phyloP scores from a whole-genome alignment of 2,888 invertebrate species.

The Heliconius cydno region DNA sequence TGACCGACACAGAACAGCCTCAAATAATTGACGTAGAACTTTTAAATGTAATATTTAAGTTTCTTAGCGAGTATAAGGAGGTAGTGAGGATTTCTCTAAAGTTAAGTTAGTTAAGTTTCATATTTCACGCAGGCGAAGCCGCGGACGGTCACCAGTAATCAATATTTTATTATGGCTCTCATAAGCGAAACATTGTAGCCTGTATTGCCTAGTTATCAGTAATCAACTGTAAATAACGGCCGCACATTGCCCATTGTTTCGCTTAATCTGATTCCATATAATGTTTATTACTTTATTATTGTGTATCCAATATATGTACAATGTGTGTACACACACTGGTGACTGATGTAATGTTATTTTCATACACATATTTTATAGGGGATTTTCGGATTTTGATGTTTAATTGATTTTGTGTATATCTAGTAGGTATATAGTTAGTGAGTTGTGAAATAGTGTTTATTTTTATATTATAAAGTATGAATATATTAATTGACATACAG shows the following conservation, averaged over 20 bases:
- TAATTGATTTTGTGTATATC: not conserved
- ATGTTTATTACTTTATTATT: constrained; percentile 29
- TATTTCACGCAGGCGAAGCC: not conserved
- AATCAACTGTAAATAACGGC: constrained; percentile 28
- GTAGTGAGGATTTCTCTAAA: too few relatives aligned
- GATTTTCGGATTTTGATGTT: constrained; percentile 15
- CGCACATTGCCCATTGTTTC: constrained; percentile 29
- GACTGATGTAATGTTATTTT: not conserved
- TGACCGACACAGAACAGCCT: too few relatives aligned
- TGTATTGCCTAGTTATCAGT: constrained; percentile 28
- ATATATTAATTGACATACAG: too few relatives aligned
- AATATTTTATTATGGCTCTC: constrained; percentile 11
- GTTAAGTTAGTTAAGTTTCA: too few relatives aligned
- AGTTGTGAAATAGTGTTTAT: not conserved
- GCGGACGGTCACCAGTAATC: not conserved
- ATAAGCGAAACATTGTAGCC: constrained; percentile 11
- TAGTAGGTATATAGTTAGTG: not conserved
- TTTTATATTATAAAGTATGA: not conserved
- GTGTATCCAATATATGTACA: constrained; percentile 13
- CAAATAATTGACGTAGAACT: too few relatives aligned
- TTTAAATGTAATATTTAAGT: too few relatives aligned
- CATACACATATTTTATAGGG: not conserved
- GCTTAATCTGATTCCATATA: constrained; percentile 29
- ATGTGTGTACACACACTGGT: not conserved
- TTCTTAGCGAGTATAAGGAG: too few relatives aligned